Evolutionary conservation across 2,797 vertebrate genomes (phyloP).

Genomic region (Thamnophis elegans): DNA sequence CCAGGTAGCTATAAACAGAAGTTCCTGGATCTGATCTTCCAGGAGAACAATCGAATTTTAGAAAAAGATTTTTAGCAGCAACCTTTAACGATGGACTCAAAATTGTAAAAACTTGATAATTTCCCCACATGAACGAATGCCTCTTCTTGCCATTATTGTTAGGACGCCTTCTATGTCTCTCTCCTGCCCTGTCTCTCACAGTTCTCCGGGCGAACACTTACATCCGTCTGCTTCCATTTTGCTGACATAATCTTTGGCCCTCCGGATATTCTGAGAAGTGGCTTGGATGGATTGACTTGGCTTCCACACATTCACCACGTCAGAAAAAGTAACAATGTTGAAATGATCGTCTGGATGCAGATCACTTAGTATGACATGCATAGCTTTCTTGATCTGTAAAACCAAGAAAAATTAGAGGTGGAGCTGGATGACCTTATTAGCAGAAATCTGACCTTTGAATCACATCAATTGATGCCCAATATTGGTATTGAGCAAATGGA

Average conservation of each 20-base stretch:
- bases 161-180: not conserved
- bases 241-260: constrained; percentile 79
- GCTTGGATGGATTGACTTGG: constrained; percentile 76
- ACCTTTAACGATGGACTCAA: not conserved
- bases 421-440: not conserved
- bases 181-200: not conserved
- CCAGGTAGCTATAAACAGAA: not conserved
- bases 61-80: not conserved
- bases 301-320: constrained; percentile 80
- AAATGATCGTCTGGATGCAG: constrained; percentile 81
- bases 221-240: constrained; percentile 81
- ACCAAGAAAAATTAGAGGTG: not conserved
- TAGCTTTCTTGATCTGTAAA: constrained; percentile 83
- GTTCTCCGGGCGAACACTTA: constrained; percentile 63
- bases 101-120: not conserved
- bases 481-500: not conserved
- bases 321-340: constrained; percentile 88
- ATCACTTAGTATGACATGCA: constrained; percentile 82
- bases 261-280: constrained; percentile 77
- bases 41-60: not conserved
- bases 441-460: not conserved
- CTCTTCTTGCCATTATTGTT: not conserved
- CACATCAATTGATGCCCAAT: not conserved
- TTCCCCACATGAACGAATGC: not conserved
- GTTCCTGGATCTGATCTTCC: not conserved